Percentiles rank a stretch among this genome's conserved stretches.
Evolutionary conservation across 2,888 invertebrate genomes (phyloP).

Genomic region (Salticus scenicus): DNA sequence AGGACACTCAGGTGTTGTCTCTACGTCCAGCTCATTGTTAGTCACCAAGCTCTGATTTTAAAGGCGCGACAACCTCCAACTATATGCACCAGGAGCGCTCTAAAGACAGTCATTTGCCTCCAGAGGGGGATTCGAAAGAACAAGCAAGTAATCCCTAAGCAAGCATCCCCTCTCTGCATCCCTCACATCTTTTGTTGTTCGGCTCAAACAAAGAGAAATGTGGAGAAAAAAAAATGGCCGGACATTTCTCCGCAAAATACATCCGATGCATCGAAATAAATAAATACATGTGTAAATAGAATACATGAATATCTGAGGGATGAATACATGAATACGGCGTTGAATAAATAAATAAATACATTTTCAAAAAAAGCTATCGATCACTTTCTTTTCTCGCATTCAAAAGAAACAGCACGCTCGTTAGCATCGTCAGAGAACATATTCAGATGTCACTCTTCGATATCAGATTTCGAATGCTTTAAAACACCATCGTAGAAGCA

Average conservation of each 20-base stretch:
- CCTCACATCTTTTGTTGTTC: slow-evolving; percentile 21
- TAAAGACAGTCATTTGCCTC: slow-evolving; percentile 67
- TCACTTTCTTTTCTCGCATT: slow-evolving; percentile 61
- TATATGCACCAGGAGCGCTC: slow-evolving; percentile 58
- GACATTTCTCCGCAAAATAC: slow-evolving; percentile 39
- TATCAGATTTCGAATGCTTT: slow-evolving; percentile 21
- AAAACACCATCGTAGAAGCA: slow-evolving; percentile 11
- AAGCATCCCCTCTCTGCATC: slow-evolving; percentile 18
- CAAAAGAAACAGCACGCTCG: slow-evolving; percentile 40
- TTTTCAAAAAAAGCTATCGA: slow-evolving; percentile 66
- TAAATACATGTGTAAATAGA: slow-evolving; percentile 70
- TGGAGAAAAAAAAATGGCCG: slow-evolving; percentile 23
- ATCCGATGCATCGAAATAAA: slow-evolving; percentile 65
- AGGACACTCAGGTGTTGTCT: slow-evolving; percentile 41
- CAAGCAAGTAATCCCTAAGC: slow-evolving; percentile 48
- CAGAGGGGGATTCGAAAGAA: slow-evolving; percentile 33
- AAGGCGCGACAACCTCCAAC: slow-evolving; percentile 16
- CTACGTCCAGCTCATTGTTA: slow-evolving; percentile 54
- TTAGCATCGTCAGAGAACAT: slow-evolving; percentile 27
- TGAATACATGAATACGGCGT: slow-evolving; percentile 66
- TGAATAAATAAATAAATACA: slow-evolving; percentile 70
- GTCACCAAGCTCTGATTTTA: slow-evolving; percentile 38
- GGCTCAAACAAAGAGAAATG: slow-evolving; percentile 15
- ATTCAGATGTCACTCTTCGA: slow-evolving; percentile 19
- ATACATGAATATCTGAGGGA: slow-evolving; percentile 66